Percentiles rank a stretch among this genome's conserved stretches.
Conservation (phyloP, 2,888 invertebrate species). For the Drosophila testacea region DNA sequence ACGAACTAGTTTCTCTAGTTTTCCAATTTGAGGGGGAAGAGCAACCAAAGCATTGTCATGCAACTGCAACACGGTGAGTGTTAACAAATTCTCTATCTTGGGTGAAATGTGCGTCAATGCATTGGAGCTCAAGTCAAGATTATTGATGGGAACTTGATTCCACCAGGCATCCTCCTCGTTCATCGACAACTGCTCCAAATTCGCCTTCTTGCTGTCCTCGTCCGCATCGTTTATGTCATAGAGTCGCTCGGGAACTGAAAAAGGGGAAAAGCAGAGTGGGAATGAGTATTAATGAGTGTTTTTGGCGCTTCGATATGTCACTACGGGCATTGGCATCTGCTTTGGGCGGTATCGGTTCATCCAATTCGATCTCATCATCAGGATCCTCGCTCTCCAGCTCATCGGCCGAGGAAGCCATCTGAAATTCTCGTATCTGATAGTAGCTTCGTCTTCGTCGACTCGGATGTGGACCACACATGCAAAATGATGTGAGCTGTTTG, state of each 20-base stretch:
- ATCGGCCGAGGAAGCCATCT: constrained; percentile 77
- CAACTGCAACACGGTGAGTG: constrained; percentile 90
- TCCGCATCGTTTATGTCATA: constrained; percentile 90
- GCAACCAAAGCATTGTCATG: constrained; percentile 92
- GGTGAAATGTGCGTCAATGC: constrained; percentile 88
- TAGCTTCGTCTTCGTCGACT: constrained; percentile 70
- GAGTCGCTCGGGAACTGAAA: constrained; percentile 89
- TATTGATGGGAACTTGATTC: constrained; percentile 92
- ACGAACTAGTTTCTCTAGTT: constrained; percentile 88
- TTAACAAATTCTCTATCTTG: constrained; percentile 88
- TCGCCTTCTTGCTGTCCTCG: constrained; percentile 87
- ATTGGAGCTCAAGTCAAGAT: constrained; percentile 92
- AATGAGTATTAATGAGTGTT: constrained; percentile 9
- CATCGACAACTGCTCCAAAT: constrained; percentile 85
- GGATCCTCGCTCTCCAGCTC: constrained; percentile 79
- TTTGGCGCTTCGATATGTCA: constrained; percentile 6
- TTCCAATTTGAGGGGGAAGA: constrained; percentile 91
- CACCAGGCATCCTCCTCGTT: constrained; percentile 91
- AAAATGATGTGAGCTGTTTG: constrained; percentile 80
- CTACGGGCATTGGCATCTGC: constrained; percentile 54
- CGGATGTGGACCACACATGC: constrained; percentile 83
- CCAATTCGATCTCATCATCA: constrained; percentile 74
- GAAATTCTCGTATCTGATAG: constrained; percentile 81
- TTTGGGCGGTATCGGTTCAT: constrained; percentile 28
- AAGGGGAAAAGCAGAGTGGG: background rate